Evolutionary conservation across 2,797 vertebrate species (phyloP).

Genomic region (Toxotes lorentzi): DNA sequence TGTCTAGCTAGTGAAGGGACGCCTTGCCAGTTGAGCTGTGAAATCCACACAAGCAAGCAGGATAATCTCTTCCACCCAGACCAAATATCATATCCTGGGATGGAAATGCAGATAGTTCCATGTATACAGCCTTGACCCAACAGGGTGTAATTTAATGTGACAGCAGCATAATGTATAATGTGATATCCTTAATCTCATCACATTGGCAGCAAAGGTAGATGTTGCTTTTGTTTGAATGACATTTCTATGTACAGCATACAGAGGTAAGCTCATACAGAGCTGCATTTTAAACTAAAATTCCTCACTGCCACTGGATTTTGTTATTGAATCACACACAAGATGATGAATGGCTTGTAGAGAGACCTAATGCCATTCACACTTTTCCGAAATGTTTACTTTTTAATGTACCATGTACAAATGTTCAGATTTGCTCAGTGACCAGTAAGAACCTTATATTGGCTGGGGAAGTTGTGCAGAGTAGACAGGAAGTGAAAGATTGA

Average conservation of each 20-base stretch:
- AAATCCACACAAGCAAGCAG: conserved; percentile 77
- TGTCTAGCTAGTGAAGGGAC: conserved; percentile 71
- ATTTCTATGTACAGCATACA: conserved; percentile 9
- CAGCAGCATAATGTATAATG: conserved; percentile 38
- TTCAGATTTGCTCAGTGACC: conserved; percentile 1
- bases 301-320: background rate
- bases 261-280: background rate
- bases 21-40: conserved; percentile 75
- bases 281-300: background rate
- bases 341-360: background rate
- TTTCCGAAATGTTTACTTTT: background rate
- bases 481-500: conserved; percentile 21
- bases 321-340: background rate
- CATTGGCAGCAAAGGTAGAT: conserved; percentile 26
- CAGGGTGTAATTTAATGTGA: conserved; percentile 51
- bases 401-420: background rate
- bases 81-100: conserved; percentile 67
- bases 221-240: conserved; percentile 32
- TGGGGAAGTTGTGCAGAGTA: background rate
- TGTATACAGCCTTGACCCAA: conserved; percentile 50
- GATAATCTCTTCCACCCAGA: conserved; percentile 72
- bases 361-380: background rate
- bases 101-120: conserved; percentile 51
- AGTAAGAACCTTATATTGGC: background rate
- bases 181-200: conserved; percentile 37